These are phyloP conservation scores for Pandion haliaetus DNA, from an alignment of 2,113 vertebrate species.

Conservation along the genomic window DNA sequence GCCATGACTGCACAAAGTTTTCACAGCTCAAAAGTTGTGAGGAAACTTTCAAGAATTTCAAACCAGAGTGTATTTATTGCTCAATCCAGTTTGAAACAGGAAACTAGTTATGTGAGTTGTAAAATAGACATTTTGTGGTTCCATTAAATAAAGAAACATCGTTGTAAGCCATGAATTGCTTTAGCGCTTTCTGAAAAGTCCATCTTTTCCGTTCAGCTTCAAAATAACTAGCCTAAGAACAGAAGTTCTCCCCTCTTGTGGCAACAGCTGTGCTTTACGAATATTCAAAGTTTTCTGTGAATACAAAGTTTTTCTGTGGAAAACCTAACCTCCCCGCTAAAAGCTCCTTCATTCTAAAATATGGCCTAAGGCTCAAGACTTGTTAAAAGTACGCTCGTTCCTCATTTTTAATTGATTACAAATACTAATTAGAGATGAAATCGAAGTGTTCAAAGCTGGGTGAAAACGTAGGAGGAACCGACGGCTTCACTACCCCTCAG, in stretches of 20 bases:
- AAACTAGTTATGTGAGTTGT: rapidly evolving
- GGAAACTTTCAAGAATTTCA: not conserved
- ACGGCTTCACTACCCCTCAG: rapidly evolving
- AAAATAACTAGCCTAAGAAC: rapidly evolving
- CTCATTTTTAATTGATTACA: not conserved
- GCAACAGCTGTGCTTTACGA: not conserved
- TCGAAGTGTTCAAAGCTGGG: rapidly evolving
- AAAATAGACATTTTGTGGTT: not conserved
- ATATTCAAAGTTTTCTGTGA: too few species aligned
- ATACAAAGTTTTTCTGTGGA: not conserved
- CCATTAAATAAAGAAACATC: not conserved
- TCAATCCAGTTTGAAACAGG: not conserved
- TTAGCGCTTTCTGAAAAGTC: not conserved
- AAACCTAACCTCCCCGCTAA: not conserved
- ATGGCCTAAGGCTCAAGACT: not conserved
- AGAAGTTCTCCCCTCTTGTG: not conserved
- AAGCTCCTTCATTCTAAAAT: not conserved
- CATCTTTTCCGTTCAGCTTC: not conserved
- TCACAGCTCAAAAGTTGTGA: not conserved
- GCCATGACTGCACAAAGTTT: not conserved
- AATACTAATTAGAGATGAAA: not conserved
- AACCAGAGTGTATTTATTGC: not conserved
- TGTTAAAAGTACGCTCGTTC: not conserved
- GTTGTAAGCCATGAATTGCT: not conserved
- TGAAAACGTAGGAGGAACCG: rapidly evolving